Evolutionary conservation across 1,140 invertebrate species (phyloP).

Genomic region (Hylaeus anthracinus): DNA sequence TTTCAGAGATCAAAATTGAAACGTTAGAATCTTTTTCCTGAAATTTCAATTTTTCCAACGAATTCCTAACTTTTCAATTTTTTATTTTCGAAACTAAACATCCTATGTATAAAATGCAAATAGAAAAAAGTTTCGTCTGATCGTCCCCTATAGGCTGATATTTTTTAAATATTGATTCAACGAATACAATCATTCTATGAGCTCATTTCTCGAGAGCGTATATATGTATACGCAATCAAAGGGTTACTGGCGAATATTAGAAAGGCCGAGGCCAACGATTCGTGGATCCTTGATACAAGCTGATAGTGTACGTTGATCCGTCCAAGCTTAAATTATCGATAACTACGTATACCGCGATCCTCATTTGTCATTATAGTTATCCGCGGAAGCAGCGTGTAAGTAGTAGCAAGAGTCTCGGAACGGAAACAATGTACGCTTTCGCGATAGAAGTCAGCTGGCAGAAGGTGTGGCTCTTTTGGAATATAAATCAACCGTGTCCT

Average conservation of each 20-base stretch:
- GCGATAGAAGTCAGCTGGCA: neutral
- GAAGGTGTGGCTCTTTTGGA: slow-evolving; percentile 15
- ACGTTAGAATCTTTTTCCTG: no score
- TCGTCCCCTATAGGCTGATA: no score
- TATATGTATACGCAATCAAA: no score
- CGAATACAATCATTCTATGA: no score
- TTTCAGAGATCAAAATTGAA: no score
- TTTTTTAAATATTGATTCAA: no score
- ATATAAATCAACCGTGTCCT: neutral
- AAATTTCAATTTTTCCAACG: no score
- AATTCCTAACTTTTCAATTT: no score
- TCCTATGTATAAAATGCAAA: no score
- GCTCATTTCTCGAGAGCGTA: no score
- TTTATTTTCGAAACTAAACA: no score
- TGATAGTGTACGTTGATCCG: neutral
- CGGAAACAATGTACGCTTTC: neutral
- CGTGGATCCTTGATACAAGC: neutral
- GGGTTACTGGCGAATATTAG: neutral
- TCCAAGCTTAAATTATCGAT: neutral
- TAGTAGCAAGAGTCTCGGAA: neutral
- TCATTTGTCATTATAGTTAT: neutral
- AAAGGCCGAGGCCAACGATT: neutral
- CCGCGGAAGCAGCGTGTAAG: neutral
- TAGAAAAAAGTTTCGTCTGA: no score
- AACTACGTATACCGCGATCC: neutral